A percentile compares a stretch with the other conserved stretches of the same genome.
Conservation (phyloP, 2,113 vertebrate genomes). For the Ceyx cyanopectus region DNA sequence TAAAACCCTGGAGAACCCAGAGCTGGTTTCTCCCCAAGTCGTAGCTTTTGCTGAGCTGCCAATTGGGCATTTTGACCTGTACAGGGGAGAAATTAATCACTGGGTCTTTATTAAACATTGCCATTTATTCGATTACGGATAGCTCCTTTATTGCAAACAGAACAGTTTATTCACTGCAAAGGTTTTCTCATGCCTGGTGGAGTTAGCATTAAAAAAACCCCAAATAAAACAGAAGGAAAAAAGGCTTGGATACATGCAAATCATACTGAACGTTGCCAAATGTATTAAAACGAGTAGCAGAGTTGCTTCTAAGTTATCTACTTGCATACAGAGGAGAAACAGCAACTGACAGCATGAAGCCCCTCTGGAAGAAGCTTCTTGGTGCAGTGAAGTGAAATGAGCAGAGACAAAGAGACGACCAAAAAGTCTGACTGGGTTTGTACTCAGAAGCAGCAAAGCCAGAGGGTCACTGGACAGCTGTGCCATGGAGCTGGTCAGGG, state of each 20-base stretch:
- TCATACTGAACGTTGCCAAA: constrained; percentile 30
- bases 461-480: background rate
- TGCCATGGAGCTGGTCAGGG: background rate
- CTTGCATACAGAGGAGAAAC: background rate
- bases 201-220: background rate
- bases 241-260: constrained; percentile 66
- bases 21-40: background rate
- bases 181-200: constrained; percentile 50
- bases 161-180: constrained; percentile 28
- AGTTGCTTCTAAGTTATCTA: constrained; percentile 26
- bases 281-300: constrained; percentile 6
- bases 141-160: constrained; percentile 55
- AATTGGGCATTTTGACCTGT: background rate
- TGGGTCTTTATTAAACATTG: background rate
- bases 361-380: background rate
- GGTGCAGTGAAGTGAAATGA: background rate
- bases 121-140: constrained; percentile 33
- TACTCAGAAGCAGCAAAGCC: background rate
- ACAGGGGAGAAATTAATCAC: background rate
- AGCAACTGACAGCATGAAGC: background rate
- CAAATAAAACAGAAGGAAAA: background rate
- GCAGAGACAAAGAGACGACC: background rate
- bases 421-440: background rate
- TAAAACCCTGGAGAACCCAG: background rate
- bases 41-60: background rate